Percentiles rank a stretch among this genome's conserved stretches.
Conservation (phyloP, 2,888 invertebrate species). For the Scaptomyza reducta region DNA sequence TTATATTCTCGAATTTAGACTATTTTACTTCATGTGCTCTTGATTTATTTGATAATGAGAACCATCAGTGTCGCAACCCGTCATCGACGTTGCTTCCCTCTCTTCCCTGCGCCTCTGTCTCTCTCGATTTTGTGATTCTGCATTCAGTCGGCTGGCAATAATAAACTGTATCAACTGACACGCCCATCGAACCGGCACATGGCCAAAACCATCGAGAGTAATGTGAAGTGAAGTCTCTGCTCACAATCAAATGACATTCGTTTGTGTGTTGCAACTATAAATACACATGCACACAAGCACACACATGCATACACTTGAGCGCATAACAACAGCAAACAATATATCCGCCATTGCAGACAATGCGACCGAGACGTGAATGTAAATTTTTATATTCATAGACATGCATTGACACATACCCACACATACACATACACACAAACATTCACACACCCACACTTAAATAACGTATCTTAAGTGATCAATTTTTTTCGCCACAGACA, state of each 20-base stretch:
- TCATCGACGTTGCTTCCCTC: not conserved
- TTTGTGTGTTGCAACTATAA: constrained; percentile 19
- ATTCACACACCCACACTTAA: constrained; percentile 5
- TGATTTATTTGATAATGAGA: constrained; percentile 43
- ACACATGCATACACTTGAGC: constrained; percentile 15
- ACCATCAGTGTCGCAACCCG: constrained; percentile 12
- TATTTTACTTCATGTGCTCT: constrained; percentile 8
- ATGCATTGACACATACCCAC: constrained; percentile 59
- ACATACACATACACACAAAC: constrained; percentile 4
- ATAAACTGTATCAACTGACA: constrained; percentile 68
- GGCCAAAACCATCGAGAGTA: constrained; percentile 45
- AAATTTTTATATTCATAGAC: constrained; percentile 66
- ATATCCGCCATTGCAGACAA: constrained; percentile 74
- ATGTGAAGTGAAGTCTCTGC: constrained; percentile 74
- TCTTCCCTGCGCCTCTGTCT: not conserved
- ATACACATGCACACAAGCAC: constrained; percentile 11
- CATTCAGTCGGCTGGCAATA: constrained; percentile 66
- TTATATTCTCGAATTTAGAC: no score
- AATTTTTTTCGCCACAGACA: constrained; percentile 47
- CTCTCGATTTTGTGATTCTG: constrained; percentile 8
- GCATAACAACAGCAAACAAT: constrained; percentile 42
- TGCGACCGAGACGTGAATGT: constrained; percentile 64
- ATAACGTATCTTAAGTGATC: constrained; percentile 62
- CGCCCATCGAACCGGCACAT: constrained; percentile 30
- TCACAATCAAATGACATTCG: constrained; percentile 58